A percentile compares a stretch with the other conserved stretches of the same genome.
These are phyloP conservation scores for Brachyhypopomus gauderio DNA, from an alignment of 2,113 vertebrate species.

Conservation along the genomic window DNA sequence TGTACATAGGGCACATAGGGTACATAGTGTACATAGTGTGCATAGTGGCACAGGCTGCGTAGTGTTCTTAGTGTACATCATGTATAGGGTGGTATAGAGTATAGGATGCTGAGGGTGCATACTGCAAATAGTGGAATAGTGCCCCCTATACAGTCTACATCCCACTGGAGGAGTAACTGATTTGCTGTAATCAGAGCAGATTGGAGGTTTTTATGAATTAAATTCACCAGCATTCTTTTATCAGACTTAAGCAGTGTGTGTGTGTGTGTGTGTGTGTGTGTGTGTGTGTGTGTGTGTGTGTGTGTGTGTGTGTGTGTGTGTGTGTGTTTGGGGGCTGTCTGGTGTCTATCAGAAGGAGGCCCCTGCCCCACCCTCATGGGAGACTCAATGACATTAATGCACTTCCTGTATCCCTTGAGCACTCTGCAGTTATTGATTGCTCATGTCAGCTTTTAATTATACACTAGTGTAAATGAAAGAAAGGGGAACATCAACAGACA, in stretches of 20 bases:
- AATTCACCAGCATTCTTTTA: background rate
- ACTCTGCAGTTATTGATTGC: slow-evolving; percentile 44
- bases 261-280: slow-evolving; percentile 42
- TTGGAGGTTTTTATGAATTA: slow-evolving; percentile 25
- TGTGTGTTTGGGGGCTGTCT: slow-evolving; percentile 28
- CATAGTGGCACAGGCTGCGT: too few species aligned
- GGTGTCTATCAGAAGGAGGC: slow-evolving; percentile 24
- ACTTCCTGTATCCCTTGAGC: slow-evolving; percentile 40
- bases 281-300: slow-evolving; percentile 35
- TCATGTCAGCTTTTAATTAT: slow-evolving; percentile 53
- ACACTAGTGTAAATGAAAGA: slow-evolving; percentile 41
- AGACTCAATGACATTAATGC: slow-evolving; percentile 46
- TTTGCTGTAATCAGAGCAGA: slow-evolving; percentile 30
- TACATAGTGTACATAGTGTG: too few species aligned
- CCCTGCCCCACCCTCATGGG: slow-evolving; percentile 27
- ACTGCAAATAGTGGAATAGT: too few species aligned
- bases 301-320: slow-evolving; percentile 38
- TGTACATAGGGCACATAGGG: too few species aligned
- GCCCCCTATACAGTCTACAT: background rate
- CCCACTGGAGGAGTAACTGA: slow-evolving; percentile 10
- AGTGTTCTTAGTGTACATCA: too few species aligned
- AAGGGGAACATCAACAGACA: slow-evolving; percentile 19
- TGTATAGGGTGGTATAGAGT: too few species aligned
- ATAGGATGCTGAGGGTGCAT: too few species aligned
- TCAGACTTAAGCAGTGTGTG: background rate